A percentile compares a stretch with the other conserved stretches of the same genome.
These are phyloP conservation scores for Uropetala carovei DNA, from an alignment of 2,888 invertebrate species.

Conservation along the genomic window DNA sequence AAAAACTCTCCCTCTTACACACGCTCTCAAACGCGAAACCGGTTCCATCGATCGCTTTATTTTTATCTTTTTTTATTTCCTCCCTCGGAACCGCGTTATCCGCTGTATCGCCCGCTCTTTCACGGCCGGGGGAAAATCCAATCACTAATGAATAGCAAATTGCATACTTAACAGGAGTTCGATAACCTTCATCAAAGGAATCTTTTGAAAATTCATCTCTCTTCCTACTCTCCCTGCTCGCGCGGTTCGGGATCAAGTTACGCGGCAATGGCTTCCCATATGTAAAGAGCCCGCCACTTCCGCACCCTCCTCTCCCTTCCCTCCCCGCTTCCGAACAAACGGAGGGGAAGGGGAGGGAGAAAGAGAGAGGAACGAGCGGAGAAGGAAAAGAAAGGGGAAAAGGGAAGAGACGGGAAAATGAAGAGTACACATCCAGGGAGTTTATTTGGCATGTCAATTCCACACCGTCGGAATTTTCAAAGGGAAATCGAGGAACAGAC, in stretches of 20 bases:
- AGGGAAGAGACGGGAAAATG: constrained; percentile 14
- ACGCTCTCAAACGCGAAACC: no score
- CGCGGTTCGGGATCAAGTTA: background rate
- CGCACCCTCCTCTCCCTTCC: background rate
- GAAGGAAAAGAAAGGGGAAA: background rate
- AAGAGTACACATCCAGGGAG: constrained; percentile 43
- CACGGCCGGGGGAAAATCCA: background rate
- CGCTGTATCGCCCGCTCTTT: background rate
- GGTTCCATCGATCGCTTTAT: no score
- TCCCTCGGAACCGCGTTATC: background rate
- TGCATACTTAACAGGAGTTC: constrained; percentile 32
- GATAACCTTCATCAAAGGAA: background rate
- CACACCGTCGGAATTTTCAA: constrained; percentile 48
- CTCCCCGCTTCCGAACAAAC: background rate
- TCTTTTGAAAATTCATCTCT: constrained; percentile 12
- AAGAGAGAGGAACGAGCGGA: background rate
- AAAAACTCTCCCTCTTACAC: no score
- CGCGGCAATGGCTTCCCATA: background rate
- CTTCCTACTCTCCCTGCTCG: no score
- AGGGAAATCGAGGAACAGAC: background rate
- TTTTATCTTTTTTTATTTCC: background rate
- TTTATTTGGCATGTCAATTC: constrained; percentile 55
- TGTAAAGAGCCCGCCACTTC: background rate
- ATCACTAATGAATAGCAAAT: constrained; percentile 7
- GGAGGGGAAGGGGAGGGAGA: background rate